Evolutionary conservation across 1,140 invertebrate species (phyloP), one percentile per base, ranked within the genome.

Genomic region (Gryon sp.): DNA sequence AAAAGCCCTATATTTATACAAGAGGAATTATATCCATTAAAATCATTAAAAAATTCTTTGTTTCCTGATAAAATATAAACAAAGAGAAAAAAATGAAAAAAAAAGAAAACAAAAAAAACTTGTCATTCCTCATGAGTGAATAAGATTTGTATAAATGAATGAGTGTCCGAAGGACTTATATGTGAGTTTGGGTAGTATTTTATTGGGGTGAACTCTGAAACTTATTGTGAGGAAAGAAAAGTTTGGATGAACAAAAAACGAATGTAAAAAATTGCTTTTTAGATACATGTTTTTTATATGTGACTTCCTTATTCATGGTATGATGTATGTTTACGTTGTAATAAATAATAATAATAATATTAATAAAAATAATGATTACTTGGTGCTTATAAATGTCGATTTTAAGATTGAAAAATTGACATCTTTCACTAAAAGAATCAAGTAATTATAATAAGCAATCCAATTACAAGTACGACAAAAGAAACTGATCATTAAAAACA

Each of bases 71-170:
- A n/a, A n/a, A n/a, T n/a, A n/a, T n/a, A n/a, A 62, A 24, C 16
- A 19, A 46, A 32, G 18, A 20, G 7, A 20, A 12, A 8, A 30
- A 24, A 26, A 41, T n/a, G 15, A 32, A 28, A 36, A 43, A 19
- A 20, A 26, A 43, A 24, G 4, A 8, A 30, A 59, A 34, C 12
- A 2, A 69, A 69, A 52, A 72, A 18, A 78, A 78, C 63, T 78
- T 73, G 52, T 74, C 76, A 78, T 78, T 78, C 76, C 76, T 78
- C 69, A 66, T 78, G 63, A 70, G 65, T 70, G 63, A 70, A 78
- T 74, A 75, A 63, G 53, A 55, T 15, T 60, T 75, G 76, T 78
- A 78, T 74, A 78, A 69, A 74, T 69, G 69, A 69, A 65, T 73
- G 63, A 57, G 50, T 69, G 68, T 73, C 59, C 65, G 45, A 55